phyloP scores from a whole-genome alignment of 2,888 invertebrate species.

The Patella depressa region DNA sequence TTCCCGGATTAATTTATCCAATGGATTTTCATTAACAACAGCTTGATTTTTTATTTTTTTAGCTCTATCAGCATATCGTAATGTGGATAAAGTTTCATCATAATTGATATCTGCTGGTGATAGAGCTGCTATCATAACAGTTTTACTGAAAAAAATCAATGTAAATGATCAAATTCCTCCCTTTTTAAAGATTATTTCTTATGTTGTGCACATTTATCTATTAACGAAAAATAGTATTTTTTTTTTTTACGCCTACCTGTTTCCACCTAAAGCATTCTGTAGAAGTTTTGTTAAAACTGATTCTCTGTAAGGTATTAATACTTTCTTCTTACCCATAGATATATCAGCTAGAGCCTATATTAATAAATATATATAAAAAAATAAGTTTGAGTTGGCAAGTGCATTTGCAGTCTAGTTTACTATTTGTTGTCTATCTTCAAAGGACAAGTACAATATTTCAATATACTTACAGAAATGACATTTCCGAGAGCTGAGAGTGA shows the following conservation, averaged over 20 bases:
- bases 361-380: neutral
- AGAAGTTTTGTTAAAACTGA: slow-evolving; percentile 71
- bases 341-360: slow-evolving; percentile 70
- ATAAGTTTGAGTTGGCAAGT: too few species aligned
- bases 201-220: neutral
- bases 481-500: slow-evolving; percentile 72
- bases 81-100: slow-evolving; percentile 70
- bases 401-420: too few species aligned
- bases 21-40: slow-evolving; percentile 71
- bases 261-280: slow-evolving; percentile 72
- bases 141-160: slow-evolving; percentile 64
- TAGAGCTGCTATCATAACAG: slow-evolving; percentile 72
- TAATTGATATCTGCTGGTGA: slow-evolving; percentile 72
- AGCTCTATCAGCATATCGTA: slow-evolving; percentile 71
- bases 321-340: slow-evolving; percentile 70
- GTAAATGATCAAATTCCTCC: neutral
- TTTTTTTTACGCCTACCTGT: slow-evolving; percentile 59
- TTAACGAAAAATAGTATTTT: too few species aligned
- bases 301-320: slow-evolving; percentile 71
- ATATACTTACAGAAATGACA: slow-evolving; percentile 69
- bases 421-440: too few species aligned
- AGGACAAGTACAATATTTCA: too few species aligned
- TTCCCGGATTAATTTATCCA: slow-evolving; percentile 71
- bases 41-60: slow-evolving; percentile 72
- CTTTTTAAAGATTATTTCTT: neutral